A percentile compares a stretch with the other conserved stretches of the same genome.
phyloP scores from a whole-genome alignment of 2,797 vertebrate genomes.

The Xenops minutus region DNA sequence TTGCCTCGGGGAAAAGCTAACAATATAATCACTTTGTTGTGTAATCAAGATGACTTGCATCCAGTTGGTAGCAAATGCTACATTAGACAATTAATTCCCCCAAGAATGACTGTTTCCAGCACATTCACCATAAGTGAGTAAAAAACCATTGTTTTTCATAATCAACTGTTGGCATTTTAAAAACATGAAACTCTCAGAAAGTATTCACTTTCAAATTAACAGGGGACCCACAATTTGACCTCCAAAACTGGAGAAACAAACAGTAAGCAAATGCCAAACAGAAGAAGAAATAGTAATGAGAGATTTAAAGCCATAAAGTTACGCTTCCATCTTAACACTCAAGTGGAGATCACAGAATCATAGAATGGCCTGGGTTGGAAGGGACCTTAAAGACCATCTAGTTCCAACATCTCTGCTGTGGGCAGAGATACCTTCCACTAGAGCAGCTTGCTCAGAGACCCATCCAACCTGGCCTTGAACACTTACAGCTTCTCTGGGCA shows the following conservation, averaged over 20 bases:
- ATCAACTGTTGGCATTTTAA: not conserved
- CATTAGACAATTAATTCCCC: not conserved
- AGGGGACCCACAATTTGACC: not conserved
- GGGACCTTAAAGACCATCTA: not conserved
- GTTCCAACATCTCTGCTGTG: not conserved
- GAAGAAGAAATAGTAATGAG: not conserved
- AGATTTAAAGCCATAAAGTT: not conserved
- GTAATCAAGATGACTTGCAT: not conserved
- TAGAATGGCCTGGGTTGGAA: not conserved
- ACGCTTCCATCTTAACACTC: not conserved
- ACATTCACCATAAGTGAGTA: not conserved
- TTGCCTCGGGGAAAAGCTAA: not conserved
- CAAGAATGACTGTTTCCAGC: not conserved
- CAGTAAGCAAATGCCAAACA: not conserved
- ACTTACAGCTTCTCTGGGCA: not conserved
- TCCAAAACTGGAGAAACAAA: not conserved
- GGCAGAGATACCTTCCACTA: not conserved
- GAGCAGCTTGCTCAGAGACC: not conserved
- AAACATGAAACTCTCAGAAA: not conserved
- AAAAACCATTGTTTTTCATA: not conserved
- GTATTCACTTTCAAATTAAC: not conserved
- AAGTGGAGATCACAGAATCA: not conserved
- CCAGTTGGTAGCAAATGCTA: not conserved
- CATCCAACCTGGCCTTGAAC: not conserved
- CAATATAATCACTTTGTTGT: not conserved